Evolutionary conservation across 2,888 invertebrate genomes (phyloP).

Genomic region (Caenorhabditis japonica): DNA sequence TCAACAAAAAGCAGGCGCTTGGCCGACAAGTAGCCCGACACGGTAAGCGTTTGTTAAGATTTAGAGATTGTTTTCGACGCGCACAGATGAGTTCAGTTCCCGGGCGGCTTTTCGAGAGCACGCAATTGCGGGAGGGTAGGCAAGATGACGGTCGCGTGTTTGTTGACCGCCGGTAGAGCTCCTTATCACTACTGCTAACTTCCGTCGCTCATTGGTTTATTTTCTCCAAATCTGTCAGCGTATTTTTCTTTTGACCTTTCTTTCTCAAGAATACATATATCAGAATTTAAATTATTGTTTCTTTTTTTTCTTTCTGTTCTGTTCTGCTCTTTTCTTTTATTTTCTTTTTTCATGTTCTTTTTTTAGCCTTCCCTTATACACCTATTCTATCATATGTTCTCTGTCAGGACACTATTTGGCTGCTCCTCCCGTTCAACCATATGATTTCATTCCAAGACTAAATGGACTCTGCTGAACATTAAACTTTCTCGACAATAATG

Average conservation of each 20-base stretch:
- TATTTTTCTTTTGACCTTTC: constrained; percentile 31
- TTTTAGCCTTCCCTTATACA: background rate
- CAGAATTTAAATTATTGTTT: background rate
- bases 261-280: constrained; percentile 10
- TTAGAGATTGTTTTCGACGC: constrained; percentile 52
- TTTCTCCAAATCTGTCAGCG: constrained; percentile 35
- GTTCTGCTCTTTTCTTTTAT: background rate
- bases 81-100: constrained; percentile 44
- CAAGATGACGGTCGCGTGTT: constrained; percentile 32
- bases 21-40: constrained; percentile 57
- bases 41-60: constrained; percentile 56
- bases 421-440: constrained; percentile 1
- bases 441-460: background rate
- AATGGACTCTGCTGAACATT: too few species aligned
- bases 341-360: background rate
- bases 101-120: constrained; percentile 30
- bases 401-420: background rate
- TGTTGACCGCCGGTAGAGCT: constrained; percentile 46
- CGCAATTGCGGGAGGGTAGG: constrained; percentile 36
- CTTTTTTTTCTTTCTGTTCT: background rate
- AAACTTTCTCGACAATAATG: too few species aligned
- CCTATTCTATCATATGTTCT: background rate
- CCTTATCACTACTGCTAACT: constrained; percentile 55
- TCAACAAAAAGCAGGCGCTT: constrained; percentile 10
- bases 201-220: constrained; percentile 44